These are phyloP conservation scores for Eurystomus glaucurus DNA, from an alignment of 2,797 vertebrate species.

Conservation along the genomic window DNA sequence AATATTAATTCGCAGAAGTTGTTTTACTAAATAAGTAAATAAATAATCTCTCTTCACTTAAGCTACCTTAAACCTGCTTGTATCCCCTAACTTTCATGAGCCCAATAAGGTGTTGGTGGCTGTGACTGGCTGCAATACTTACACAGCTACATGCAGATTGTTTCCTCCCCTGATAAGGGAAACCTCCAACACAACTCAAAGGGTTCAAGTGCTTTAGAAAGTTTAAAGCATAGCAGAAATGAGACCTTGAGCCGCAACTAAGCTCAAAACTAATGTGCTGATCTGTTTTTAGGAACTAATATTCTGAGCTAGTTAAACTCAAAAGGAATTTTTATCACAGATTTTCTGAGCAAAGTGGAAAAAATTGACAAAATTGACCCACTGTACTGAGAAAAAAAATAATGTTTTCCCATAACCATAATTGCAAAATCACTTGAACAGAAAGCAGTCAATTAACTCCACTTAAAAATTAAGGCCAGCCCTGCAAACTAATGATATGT, in stretches of 20 bases:
- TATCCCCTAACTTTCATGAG: not conserved
- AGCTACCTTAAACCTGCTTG: not conserved
- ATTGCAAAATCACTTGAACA: not conserved
- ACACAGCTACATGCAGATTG: not conserved
- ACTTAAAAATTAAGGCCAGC: not conserved
- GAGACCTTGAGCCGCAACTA: not conserved
- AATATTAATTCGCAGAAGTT: not conserved
- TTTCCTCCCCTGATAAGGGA: not conserved
- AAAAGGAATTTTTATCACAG: not conserved
- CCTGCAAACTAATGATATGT: not conserved
- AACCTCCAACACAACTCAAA: not conserved
- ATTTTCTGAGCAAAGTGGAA: not conserved
- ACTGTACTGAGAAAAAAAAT: not conserved
- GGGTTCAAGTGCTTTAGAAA: not conserved
- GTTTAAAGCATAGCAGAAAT: not conserved
- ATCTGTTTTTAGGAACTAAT: fast-evolving
- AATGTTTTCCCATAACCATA: not conserved
- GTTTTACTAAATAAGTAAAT: not conserved
- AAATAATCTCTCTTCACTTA: not conserved
- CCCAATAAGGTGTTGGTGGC: not conserved
- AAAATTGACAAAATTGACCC: not conserved
- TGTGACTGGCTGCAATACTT: not conserved
- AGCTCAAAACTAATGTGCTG: not conserved
- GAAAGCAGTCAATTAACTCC: not conserved
- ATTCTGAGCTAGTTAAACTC: not conserved